Evolutionary conservation across 2,113 vertebrate species (phyloP), one percentile per base, ranked within the genome.

Genomic region (Eptesicus fuscus): DNA sequence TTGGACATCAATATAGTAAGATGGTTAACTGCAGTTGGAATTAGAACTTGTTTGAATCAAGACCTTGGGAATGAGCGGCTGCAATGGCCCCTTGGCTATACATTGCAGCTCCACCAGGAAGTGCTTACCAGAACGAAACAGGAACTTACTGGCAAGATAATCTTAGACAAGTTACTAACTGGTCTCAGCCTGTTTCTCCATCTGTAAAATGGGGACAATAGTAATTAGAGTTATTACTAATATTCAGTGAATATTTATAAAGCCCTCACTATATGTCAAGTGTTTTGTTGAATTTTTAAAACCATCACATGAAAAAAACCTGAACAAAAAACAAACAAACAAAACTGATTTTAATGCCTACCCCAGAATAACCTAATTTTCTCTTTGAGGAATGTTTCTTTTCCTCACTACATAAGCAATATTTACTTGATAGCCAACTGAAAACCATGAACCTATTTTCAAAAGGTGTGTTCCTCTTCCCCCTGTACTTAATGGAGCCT

Each of bases 1-100:
- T 0, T 61, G 37, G 30, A 8, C 32, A 9, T 23, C 1, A 5
- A 12, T n/a, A 20, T 18, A 23, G 22, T 42, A 0, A 9, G n/a
- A 32, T n/a, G 56, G 56, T 47, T 51, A 22, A 11, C 37, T 49
- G 56, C 74, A 49, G 9, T 35, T 78, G 63, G 22, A 37, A 12
- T 67, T 18, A 51, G 53, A 10, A n/a, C 30, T 67, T 61, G 25
- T 63, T 23, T 37, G 73, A 63, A 28, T 61, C 88, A 61, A 85
- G 59, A 59, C 25, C 37, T 37, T 37, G 37, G 37, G 37, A 37
- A 37, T 37, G 37, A 37, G 37, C 37, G 4, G 37, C 37, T 37
- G 37, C 37, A 37, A 37, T 4, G 37, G 37, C 37, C 37, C 37
- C 37, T 37, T 37, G 37, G 37, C 37, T 37, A 37, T 37, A 37